These are phyloP conservation scores for Myrmophylax atrothorax DNA, from an alignment of 2,113 vertebrate species.

Conservation along the genomic window DNA sequence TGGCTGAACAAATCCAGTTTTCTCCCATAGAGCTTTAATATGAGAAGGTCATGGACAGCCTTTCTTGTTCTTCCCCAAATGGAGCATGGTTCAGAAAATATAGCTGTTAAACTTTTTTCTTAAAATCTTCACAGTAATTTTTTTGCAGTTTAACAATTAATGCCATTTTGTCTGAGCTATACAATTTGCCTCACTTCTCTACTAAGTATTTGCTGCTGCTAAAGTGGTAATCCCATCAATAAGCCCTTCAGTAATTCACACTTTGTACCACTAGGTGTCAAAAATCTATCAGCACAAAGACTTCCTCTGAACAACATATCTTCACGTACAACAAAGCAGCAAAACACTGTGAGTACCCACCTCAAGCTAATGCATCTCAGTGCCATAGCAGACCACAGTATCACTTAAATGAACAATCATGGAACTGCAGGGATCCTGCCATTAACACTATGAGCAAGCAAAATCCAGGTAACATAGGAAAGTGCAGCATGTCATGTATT, in stretches of 20 bases:
- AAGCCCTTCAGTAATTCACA: background rate
- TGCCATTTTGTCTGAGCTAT: background rate
- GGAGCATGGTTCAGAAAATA: background rate
- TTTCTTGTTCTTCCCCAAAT: background rate
- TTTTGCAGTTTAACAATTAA: background rate
- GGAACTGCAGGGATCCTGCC: background rate
- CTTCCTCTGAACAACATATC: background rate
- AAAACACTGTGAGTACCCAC: background rate
- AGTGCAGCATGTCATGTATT: background rate
- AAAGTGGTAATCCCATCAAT: background rate
- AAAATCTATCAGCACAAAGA: background rate
- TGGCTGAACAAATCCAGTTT: background rate
- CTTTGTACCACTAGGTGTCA: background rate
- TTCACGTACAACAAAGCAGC: background rate
- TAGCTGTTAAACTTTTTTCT: background rate
- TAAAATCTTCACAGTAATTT: background rate
- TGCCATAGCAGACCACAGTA: rapidly evolving
- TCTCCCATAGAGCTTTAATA: background rate
- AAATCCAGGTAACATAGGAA: background rate
- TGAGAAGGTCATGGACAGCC: background rate
- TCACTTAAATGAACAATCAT: background rate
- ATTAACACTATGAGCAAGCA: background rate
- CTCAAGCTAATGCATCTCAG: background rate
- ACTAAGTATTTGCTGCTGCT: background rate
- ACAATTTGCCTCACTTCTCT: background rate